Percentiles rank a stretch among this genome's conserved stretches.
These are phyloP conservation scores for Bubo blakistoni DNA, from an alignment of 2,113 vertebrate genomes.

Conservation along the genomic window DNA sequence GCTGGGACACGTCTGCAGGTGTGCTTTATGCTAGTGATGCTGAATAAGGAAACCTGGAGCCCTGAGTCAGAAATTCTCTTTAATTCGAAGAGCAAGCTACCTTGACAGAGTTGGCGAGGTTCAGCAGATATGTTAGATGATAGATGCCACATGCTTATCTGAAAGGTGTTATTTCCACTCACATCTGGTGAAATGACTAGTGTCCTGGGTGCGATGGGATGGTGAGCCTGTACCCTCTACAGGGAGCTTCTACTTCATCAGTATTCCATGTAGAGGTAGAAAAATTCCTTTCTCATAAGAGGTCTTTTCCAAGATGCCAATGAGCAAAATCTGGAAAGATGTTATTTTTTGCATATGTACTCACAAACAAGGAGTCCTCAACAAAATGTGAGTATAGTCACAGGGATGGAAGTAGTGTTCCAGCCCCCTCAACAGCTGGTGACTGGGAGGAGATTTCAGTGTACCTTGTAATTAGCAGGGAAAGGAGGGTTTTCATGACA, in stretches of 20 bases:
- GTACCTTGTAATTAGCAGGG: neutral
- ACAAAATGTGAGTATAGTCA: neutral
- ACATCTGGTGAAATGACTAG: neutral
- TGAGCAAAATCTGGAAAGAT: neutral
- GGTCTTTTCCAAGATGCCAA: neutral
- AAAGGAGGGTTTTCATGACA: neutral
- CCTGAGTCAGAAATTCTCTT: too few species aligned
- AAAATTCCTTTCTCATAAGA: neutral
- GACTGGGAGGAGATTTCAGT: neutral
- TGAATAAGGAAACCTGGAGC: neutral
- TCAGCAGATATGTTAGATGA: fast-evolving
- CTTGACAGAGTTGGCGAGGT: neutral
- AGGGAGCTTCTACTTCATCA: neutral
- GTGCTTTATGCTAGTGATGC: fast-evolving
- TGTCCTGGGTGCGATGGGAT: neutral
- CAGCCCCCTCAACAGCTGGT: neutral
- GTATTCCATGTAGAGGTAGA: neutral
- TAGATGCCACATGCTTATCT: fast-evolving
- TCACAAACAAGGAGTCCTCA: neutral
- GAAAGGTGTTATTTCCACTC: neutral
- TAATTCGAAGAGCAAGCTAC: neutral
- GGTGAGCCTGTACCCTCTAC: slow-evolving; percentile 22
- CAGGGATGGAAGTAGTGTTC: neutral
- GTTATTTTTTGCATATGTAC: fast-evolving
- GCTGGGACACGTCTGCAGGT: neutral